Base-by-base conservation (phyloP, 2,888 invertebrate species). In the Drosophila falleni region DNA sequence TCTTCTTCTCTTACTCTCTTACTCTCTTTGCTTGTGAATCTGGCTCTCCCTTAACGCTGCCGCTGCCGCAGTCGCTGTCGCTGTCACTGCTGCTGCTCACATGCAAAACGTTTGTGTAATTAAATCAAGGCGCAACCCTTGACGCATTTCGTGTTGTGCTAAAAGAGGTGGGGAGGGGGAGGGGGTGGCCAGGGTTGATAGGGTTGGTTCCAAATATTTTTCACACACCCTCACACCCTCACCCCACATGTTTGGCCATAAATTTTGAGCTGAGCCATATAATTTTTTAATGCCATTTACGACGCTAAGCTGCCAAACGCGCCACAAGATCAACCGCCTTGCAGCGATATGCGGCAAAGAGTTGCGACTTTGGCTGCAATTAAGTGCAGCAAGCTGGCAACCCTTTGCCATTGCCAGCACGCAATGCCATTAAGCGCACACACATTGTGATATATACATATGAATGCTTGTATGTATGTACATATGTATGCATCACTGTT, bases 51-150 rank as follows among this genome's bases (percentile, higher is more conserved):
- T 44, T 46, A 44, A 55, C 19, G 16, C 44, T 44, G 51, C n/a
- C 31, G 29, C 31, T 31, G 49, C 19, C 54, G n/a, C 5, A 6
- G 29, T 6, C 29, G 29, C 29, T 1, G 29, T 29, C 15, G 37
- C 11, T 16, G 16, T 26, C 55, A 29, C 26, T 33, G 15, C 5
- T n/a, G 53, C 39, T 54, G 39, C 62, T 37, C 54, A 41, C 64
- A 76, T 76, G 72, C 63, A 77, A 76, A 76, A 61, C 51, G 50
- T 64, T 64, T 59, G 74, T 51, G 76, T 76, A 76, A 76, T 76
- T 76, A 76, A 76, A 76, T 76, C 78, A 78, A 76, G 65, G 64
- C 78, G 59, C 76, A 78, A 78, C 78, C 76, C 76, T 73, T 69
- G 44, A 69, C 61, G 73, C 66, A 72, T 72, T 64, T 59, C 41